These are phyloP conservation scores for Alca torda DNA, from an alignment of 2,797 vertebrate species.

Conservation along the genomic window DNA sequence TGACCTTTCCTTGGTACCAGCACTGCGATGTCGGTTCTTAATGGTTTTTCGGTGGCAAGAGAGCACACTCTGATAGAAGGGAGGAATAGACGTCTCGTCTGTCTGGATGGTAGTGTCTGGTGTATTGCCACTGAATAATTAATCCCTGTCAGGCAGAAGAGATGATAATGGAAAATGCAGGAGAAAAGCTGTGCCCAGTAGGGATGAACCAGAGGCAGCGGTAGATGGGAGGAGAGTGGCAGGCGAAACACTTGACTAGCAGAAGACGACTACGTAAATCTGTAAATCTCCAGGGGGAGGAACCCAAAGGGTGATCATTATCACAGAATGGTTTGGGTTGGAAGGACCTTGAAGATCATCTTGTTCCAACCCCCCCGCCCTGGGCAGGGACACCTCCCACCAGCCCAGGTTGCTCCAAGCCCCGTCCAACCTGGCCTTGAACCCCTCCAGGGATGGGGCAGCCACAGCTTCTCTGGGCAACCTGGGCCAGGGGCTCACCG, in stretches of 20 bases:
- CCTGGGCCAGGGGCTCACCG: no score
- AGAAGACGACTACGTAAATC: rapidly evolving
- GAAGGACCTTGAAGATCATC: background rate
- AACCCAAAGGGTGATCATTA: background rate
- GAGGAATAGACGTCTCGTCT: background rate
- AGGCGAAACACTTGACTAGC: background rate
- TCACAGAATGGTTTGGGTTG: background rate
- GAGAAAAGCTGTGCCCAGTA: background rate
- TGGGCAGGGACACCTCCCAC: no score
- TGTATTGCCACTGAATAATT: background rate
- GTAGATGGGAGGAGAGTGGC: background rate
- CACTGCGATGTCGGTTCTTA: background rate
- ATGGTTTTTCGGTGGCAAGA: background rate
- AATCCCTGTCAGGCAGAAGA: background rate
- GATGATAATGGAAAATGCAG: background rate
- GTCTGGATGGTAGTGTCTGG: background rate
- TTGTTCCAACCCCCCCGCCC: background rate
- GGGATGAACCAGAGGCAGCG: background rate
- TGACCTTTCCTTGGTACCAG: background rate
- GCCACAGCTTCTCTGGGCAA: no score
- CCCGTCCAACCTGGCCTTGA: no score
- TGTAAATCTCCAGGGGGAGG: background rate
- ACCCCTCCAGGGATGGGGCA: no score
- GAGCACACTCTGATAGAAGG: background rate
- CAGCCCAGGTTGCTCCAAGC: no score